These are phyloP conservation scores for Pandion haliaetus DNA, from an alignment of 2,113 vertebrate species.

Conservation along the genomic window DNA sequence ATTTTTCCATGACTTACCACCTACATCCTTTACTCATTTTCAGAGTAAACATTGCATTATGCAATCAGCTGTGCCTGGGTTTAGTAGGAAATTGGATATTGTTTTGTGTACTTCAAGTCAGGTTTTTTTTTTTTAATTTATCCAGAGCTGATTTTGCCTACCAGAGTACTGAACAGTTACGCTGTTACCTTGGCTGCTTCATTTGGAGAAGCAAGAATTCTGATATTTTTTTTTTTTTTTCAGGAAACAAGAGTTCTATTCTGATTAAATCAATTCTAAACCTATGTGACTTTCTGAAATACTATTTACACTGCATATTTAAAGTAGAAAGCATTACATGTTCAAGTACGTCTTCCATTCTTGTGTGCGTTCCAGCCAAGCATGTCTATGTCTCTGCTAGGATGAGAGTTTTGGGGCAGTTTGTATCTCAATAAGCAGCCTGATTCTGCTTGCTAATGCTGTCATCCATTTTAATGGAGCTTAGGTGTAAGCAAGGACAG, in stretches of 20 bases:
- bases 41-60: neutral
- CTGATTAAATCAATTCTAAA: neutral
- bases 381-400: neutral
- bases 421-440: neutral
- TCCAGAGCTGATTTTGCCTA: neutral
- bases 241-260: neutral
- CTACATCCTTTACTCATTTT: neutral
- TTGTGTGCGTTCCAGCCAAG: neutral
- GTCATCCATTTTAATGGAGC: neutral
- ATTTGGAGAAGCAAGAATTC: neutral
- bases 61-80: neutral
- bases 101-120: neutral
- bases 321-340: neutral
- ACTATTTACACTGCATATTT: neutral
- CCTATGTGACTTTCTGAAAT: neutral
- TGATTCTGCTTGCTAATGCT: neutral
- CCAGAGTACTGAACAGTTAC: neutral
- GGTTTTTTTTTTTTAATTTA: neutral
- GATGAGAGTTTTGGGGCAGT: neutral
- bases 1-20: neutral
- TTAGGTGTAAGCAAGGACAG: neutral
- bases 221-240: neutral
- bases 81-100: neutral
- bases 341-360: neutral
- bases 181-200: conserved; percentile 8